Evolutionary conservation across 2,888 invertebrate genomes (phyloP), one percentile per base, ranked within the genome.

Genomic region (Dioctria linearis): DNA sequence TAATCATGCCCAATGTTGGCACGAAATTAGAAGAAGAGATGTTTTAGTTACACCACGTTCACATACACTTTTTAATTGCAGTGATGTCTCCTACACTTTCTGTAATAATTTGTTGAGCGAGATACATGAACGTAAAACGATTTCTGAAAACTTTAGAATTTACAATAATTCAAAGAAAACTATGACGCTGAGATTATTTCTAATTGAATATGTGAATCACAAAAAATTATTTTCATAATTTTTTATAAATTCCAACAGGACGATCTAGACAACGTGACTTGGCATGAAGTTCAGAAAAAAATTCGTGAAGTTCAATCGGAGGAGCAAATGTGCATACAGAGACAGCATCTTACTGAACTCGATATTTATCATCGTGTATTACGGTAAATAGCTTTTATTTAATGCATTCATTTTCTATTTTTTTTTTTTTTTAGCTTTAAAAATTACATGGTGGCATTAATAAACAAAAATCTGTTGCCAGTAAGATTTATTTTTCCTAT

Each of bases 291-390:
- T 65, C 96, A 96, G 86, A 92, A 91, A 65, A 92, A 93, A 86
- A 93, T 99, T 5, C 92, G 96, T 81, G 95, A 95, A 86, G 98
- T 97, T 2, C 99, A 99, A 88, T 92, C 94, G 42, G 97, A 97
- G 86, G 95, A 98, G 85, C 97, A 98, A 86, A 97, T 99, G 95
- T 98, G 98, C 88, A 97, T 99, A 84, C 98, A 99, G 87, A 98
- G 98, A 87, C 93, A 94, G 85, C 96, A 98, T 87, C 93, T 99
- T 83, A 96, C 97, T 13, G 97, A 98, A 89, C 90, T 99, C 87
- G 97, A 97, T 90, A 98, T 99, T 87, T 98, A 99, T 88, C 98
- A 99, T 90, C 92, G 99, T 86, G 99, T 99, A 89, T 92, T 99
- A 86, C 92, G 97, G 90, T 94, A 90, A 49, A n/a, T 54, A 0